Conservation (phyloP, 2,888 invertebrate genomes). For the Oasisia sp. region DNA sequence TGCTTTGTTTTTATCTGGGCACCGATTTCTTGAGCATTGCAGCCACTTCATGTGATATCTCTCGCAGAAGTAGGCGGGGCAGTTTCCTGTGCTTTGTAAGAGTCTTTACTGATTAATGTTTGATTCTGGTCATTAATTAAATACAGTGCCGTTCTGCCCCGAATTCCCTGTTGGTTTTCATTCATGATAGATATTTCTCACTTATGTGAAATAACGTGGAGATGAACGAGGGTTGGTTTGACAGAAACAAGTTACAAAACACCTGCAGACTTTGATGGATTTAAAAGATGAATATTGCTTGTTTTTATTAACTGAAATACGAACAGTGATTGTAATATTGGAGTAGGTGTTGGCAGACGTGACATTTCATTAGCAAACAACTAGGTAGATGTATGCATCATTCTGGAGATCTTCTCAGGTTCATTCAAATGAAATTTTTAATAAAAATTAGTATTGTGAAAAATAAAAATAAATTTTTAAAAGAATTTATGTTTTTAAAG, state of each 20-base stretch:
- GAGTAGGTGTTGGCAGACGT: not conserved
- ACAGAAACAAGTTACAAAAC: not conserved
- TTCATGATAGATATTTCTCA: not conserved
- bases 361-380: not conserved
- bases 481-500: not conserved
- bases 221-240: not conserved
- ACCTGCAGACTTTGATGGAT: not conserved
- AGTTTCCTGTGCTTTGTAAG: not conserved
- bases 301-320: not conserved
- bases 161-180: not conserved
- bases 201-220: not conserved
- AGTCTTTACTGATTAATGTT: not conserved
- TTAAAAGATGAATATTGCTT: not conserved
- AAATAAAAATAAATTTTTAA: not conserved
- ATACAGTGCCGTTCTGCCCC: not conserved
- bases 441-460: not conserved
- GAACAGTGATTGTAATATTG: not conserved
- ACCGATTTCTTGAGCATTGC: not conserved
- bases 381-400: not conserved
- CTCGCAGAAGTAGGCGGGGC: not conserved
- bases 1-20: not conserved
- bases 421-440: not conserved
- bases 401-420: not conserved
- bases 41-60: not conserved
- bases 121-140: conserved; percentile 3